These are phyloP conservation scores for Virgularia gustaviana DNA, from an alignment of 92 coral and sea anemone genomes.

Conservation along the genomic window DNA sequence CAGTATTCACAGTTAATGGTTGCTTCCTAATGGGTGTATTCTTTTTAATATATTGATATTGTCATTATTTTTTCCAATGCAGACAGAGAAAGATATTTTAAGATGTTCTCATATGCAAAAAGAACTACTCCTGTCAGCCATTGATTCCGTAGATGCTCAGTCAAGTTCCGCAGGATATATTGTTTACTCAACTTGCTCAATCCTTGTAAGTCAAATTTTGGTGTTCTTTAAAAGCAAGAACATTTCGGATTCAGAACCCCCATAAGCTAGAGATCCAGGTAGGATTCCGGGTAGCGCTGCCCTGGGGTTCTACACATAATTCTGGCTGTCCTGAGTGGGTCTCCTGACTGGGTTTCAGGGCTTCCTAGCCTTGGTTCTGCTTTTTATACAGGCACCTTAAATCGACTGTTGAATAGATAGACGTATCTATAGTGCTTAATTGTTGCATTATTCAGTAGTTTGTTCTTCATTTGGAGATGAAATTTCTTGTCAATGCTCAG, in stretches of 20 bases:
- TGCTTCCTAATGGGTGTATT: no score
- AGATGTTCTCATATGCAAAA: slow-evolving; percentile 86
- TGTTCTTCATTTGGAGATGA: background rate
- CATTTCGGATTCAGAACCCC: background rate
- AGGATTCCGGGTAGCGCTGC: background rate
- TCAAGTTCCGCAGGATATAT: slow-evolving; percentile 87
- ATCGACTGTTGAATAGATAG: no score
- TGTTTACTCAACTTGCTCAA: slow-evolving; percentile 91
- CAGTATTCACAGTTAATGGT: no score
- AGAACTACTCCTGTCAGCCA: slow-evolving; percentile 78
- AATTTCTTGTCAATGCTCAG: background rate
- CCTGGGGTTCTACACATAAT: background rate
- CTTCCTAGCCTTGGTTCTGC: no score
- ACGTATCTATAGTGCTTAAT: no score
- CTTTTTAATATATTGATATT: no score
- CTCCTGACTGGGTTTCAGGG: no score
- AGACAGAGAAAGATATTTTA: slow-evolving; percentile 87
- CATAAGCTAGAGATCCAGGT: background rate
- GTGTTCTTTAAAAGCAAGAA: background rate
- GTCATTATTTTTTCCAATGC: no score
- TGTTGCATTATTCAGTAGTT: background rate
- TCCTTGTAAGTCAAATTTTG: slow-evolving; percentile 60
- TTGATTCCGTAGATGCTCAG: slow-evolving; percentile 89
- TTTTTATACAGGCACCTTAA: no score
- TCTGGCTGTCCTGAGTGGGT: no score